These are phyloP conservation scores for Eustalomyia histrio DNA, from an alignment of 2,888 invertebrate species.

Conservation along the genomic window DNA sequence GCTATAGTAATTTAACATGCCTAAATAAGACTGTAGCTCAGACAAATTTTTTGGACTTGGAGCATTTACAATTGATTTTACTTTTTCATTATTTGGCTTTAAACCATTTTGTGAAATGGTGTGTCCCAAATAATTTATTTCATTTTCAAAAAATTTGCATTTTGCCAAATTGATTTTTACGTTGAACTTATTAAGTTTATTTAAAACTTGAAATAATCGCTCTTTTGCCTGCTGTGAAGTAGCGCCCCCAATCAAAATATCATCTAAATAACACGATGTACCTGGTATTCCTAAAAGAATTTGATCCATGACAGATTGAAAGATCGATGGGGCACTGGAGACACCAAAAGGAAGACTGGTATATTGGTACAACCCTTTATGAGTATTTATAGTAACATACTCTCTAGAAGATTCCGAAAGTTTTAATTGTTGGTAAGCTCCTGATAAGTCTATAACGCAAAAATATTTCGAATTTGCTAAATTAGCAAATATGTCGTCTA, in stretches of 20 bases:
- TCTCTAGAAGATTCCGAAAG: constrained; percentile 64
- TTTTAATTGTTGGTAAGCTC: constrained; percentile 68
- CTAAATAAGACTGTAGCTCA: no score
- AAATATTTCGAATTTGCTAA: no score
- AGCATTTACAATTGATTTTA: constrained; percentile 14
- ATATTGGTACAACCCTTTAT: constrained; percentile 54
- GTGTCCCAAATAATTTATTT: constrained; percentile 19
- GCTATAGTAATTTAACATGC: no score
- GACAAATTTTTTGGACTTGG: no score
- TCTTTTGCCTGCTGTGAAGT: no score
- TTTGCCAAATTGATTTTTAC: constrained; percentile 19
- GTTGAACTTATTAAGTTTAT: no score
- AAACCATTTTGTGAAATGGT: not conserved
- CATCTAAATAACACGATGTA: constrained; percentile 56
- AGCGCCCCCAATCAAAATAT: constrained; percentile 12
- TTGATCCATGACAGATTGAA: no score
- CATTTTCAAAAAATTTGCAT: constrained; percentile 17
- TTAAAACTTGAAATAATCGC: constrained; percentile 34
- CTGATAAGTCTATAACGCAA: constrained; percentile 65
- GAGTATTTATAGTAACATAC: constrained; percentile 69
- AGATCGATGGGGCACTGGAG: no score
- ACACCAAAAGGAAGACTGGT: constrained; percentile 3
- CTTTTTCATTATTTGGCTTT: constrained; percentile 15
- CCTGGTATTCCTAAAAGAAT: constrained; percentile 27
- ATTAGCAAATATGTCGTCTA: no score